phyloP scores from a whole-genome alignment of 2,888 invertebrate genomes.

The Yponomeuta plumbellus region DNA sequence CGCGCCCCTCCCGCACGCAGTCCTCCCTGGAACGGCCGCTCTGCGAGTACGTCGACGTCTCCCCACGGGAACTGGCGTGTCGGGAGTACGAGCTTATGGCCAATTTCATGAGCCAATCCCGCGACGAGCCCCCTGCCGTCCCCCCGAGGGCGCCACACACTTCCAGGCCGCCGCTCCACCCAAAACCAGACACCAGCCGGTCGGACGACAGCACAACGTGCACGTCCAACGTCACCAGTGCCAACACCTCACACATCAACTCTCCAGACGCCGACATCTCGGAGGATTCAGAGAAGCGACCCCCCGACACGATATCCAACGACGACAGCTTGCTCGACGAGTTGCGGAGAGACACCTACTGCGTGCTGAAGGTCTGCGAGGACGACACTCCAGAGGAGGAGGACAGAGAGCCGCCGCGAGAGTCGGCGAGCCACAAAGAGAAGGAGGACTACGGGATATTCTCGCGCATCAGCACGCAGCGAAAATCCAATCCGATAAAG shows the following conservation, averaged over 20 bases:
- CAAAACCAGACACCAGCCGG: slow-evolving; percentile 4
- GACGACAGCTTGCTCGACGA: slow-evolving; percentile 68
- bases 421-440: slow-evolving; percentile 27
- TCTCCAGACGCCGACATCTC: slow-evolving; percentile 8
- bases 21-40: slow-evolving; percentile 42
- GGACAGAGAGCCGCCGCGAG: slow-evolving; percentile 12
- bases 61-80: slow-evolving; percentile 24
- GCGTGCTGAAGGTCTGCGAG: slow-evolving; percentile 61
- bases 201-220: background rate
- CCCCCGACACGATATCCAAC: slow-evolving; percentile 40
- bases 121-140: slow-evolving; percentile 54
- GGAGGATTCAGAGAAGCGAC: background rate
- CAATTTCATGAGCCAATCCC: slow-evolving; percentile 16
- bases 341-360: slow-evolving; percentile 58
- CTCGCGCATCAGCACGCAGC: slow-evolving; percentile 57
- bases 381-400: slow-evolving; percentile 38
- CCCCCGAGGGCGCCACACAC: slow-evolving; percentile 38
- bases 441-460: slow-evolving; percentile 50
- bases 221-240: slow-evolving; percentile 16
- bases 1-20: slow-evolving; percentile 56
- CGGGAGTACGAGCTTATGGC: background rate
- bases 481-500: slow-evolving; percentile 68
- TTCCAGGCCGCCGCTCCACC: slow-evolving; percentile 24
- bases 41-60: slow-evolving; percentile 38
- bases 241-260: slow-evolving; percentile 28